A percentile compares a stretch with the other conserved stretches of the same genome.
phyloP scores from a whole-genome alignment of 2,797 vertebrate genomes.

The Alosa sapidissima region DNA sequence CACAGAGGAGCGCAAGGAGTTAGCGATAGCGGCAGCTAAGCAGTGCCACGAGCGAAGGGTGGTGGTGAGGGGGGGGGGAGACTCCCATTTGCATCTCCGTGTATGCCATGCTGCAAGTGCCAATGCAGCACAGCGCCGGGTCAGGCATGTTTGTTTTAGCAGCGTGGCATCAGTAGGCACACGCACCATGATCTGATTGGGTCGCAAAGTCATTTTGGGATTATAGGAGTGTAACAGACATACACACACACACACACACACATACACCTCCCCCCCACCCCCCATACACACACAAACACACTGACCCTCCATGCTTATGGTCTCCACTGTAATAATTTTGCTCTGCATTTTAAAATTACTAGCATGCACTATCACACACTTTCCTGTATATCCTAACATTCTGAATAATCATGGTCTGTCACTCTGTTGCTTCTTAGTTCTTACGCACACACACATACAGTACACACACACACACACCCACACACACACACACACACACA shows the following conservation, averaged over 20 bases:
- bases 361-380: not conserved
- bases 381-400: not conserved
- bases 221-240: not conserved
- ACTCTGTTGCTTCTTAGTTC: slow-evolving; percentile 19
- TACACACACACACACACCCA: not conserved
- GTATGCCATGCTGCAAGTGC: not conserved
- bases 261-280: not conserved
- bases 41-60: slow-evolving; percentile 33
- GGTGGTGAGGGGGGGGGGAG: not conserved
- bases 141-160: slow-evolving; percentile 45
- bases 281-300: not conserved
- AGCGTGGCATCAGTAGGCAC: not conserved
- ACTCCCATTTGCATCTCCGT: slow-evolving; percentile 57
- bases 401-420: too few relatives aligned
- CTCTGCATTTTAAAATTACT: not conserved
- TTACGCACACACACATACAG: slow-evolving; percentile 2
- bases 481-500: not conserved
- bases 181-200: not conserved
- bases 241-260: not conserved
- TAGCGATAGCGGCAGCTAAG: not conserved
- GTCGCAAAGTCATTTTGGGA: not conserved
- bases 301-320: not conserved
- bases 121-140: not conserved
- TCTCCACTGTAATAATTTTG: not conserved
- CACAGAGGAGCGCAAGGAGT: slow-evolving; percentile 43